Percentiles rank a stretch among this genome's conserved stretches.
Evolutionary conservation across 1,140 invertebrate species (phyloP).

Genomic region (Archivesica marissinica): DNA sequence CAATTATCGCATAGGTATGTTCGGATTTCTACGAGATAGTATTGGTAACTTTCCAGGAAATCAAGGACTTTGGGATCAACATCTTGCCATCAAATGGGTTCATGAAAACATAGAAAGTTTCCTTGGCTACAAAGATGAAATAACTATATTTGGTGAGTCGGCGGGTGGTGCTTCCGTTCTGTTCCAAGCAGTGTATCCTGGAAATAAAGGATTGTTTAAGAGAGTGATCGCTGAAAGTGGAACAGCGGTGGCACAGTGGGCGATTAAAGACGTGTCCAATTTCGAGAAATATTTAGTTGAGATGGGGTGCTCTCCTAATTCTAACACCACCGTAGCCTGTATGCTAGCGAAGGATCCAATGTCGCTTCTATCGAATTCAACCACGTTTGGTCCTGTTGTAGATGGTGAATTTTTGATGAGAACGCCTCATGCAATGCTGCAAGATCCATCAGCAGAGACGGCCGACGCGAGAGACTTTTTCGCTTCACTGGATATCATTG

Average conservation of each 20-base stretch:
- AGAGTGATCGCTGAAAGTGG: slow-evolving; percentile 70
- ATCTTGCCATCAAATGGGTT: slow-evolving; percentile 89
- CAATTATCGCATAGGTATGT: slow-evolving; percentile 91
- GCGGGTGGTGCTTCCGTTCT: slow-evolving; percentile 77
- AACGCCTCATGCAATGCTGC: slow-evolving; percentile 84
- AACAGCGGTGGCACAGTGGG: slow-evolving; percentile 18
- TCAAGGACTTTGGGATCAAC: slow-evolving; percentile 86
- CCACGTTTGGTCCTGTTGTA: slow-evolving; percentile 85
- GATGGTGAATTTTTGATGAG: background rate
- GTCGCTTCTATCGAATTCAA: background rate
- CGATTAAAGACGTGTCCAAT: background rate
- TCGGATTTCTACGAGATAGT: slow-evolving; percentile 89
- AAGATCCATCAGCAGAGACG: slow-evolving; percentile 94
- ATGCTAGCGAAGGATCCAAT: background rate
- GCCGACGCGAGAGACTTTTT: slow-evolving; percentile 86
- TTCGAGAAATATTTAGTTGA: background rate
- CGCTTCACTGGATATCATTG: slow-evolving; percentile 85
- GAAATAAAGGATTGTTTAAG: slow-evolving; percentile 66
- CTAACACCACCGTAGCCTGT: background rate
- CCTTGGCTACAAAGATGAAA: slow-evolving; percentile 88
- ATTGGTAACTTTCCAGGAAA: slow-evolving; percentile 76
- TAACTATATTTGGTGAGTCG: slow-evolving; percentile 90
- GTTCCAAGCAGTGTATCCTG: slow-evolving; percentile 62
- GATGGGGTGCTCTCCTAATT: background rate
- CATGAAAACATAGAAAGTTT: slow-evolving; percentile 89